Percentiles rank a stretch among this genome's conserved stretches.
Evolutionary conservation across 2,797 vertebrate genomes (phyloP).

Genomic region (Acridotheres tristis): DNA sequence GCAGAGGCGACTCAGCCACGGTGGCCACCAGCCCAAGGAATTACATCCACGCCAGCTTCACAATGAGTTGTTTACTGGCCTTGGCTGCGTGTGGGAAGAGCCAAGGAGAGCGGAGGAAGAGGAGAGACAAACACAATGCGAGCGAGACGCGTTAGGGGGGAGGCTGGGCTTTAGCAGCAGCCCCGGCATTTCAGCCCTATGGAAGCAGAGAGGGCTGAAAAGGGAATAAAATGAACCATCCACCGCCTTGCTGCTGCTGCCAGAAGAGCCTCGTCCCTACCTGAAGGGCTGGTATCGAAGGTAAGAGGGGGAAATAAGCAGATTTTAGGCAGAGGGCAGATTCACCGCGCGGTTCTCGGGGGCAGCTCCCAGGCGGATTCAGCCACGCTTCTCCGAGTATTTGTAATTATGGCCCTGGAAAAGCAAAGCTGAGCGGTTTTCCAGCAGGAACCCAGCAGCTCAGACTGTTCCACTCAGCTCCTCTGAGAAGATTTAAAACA

Average conservation of each 20-base stretch:
- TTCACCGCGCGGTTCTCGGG: neutral
- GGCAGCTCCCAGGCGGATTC: neutral
- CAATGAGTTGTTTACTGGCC: slow-evolving; percentile 62
- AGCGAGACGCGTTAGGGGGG: slow-evolving; percentile 37
- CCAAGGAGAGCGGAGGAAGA: slow-evolving; percentile 47
- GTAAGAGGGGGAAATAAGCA: neutral
- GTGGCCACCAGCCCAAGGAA: slow-evolving; percentile 25
- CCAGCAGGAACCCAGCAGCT: neutral
- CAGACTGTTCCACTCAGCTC: neutral
- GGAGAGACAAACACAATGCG: slow-evolving; percentile 49
- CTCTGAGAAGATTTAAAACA: neutral
- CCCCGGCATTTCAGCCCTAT: neutral
- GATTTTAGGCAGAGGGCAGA: neutral
- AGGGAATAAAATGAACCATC: neutral
- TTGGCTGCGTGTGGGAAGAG: slow-evolving; percentile 38
- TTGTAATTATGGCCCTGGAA: neutral
- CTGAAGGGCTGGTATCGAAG: neutral
- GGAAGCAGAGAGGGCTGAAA: slow-evolving; percentile 10
- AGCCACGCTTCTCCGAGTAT: neutral
- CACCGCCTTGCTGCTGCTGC: neutral
- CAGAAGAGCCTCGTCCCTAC: neutral
- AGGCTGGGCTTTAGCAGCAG: slow-evolving; percentile 45
- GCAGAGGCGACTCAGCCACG: neutral
- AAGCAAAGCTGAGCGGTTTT: neutral
- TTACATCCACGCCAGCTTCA: slow-evolving; percentile 12